Evolutionary conservation across 2,113 vertebrate species (phyloP), one percentile per base, ranked within the genome.

Genomic region (Falco punctatus): DNA sequence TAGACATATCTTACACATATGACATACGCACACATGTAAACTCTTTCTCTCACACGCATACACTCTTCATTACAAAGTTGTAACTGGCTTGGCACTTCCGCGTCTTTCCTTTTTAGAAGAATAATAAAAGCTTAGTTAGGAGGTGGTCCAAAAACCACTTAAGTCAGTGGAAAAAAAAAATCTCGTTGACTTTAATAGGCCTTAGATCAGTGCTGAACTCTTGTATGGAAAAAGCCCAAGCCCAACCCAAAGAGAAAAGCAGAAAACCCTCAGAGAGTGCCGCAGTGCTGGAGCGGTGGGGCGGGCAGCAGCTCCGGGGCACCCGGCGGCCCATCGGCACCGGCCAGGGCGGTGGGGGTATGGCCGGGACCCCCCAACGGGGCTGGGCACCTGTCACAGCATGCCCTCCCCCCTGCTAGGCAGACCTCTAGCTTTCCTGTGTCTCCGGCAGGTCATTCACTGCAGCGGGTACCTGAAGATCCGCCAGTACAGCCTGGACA

Each of bases 401-500:
- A 13, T 17, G 24, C 8, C 38, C 22, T 21, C 8, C 3, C 12
- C 20, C 4, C 4, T 2, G 27, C 55, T 28, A 27, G 38, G n/a
- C 55, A 55, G 58, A 11, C 32, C 15, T 23, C 28, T 30, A 93
- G 32, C 66, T 67, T 71, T 78, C 15, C 32, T 57, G 7, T 97
- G 79, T 90, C 86, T 71, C 58, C 26, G 71, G 18, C 96, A 99
- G 99, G 99, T 99, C 54, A 99, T 99, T 92, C 99, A 99, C 94
- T 99, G 99, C 98, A 99, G 99, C 23, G 99, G 99, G 67, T 99
- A 99, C 97, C 98, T 99, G 97, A 99, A 99, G 98, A 99, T 99
- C 94, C 99, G 99, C 33, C 99, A 99, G 97, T 99, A 99, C 97
- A 99, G 99, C 92, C 90, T 99, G 94, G 99, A 99, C 97, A 99